A percentile compares a stretch with the other conserved stretches of the same genome.
These are phyloP conservation scores for Parauchenoglanis ngamensis DNA, from an alignment of 2,797 vertebrate genomes.

Conservation along the genomic window DNA sequence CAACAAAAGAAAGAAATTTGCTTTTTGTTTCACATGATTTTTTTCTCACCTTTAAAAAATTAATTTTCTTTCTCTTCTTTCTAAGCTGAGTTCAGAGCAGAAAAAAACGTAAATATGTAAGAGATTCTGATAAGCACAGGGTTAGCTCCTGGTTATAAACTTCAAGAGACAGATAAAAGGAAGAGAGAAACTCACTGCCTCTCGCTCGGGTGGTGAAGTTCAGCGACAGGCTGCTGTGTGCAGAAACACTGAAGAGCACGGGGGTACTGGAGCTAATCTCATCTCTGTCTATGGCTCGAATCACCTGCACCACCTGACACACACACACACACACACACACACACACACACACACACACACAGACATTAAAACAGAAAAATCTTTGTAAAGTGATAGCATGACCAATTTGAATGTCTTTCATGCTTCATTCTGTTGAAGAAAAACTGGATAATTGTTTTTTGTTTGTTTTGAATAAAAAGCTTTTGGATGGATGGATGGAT, in stretches of 20 bases:
- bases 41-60: background rate
- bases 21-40: background rate
- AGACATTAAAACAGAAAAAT: background rate
- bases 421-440: background rate
- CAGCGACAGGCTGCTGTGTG: conserved; percentile 73
- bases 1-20: background rate
- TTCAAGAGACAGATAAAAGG: conserved; percentile 3
- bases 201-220: conserved; percentile 82
- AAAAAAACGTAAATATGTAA: background rate
- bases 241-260: conserved; percentile 81
- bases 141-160: background rate
- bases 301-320: conserved; percentile 81
- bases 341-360: conserved; percentile 31
- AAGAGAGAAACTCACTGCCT: conserved; percentile 70
- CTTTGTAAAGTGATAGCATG: background rate
- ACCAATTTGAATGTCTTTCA: background rate
- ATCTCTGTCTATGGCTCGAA: conserved; percentile 82
- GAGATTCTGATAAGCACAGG: background rate
- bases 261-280: conserved; percentile 73
- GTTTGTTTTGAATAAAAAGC: background rate
- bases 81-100: background rate
- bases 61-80: background rate
- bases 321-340: conserved; percentile 25
- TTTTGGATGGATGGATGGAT: background rate
- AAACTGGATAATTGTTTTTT: background rate